These are phyloP conservation scores for Caretta caretta DNA, from an alignment of 2,113 vertebrate species.

Conservation along the genomic window DNA sequence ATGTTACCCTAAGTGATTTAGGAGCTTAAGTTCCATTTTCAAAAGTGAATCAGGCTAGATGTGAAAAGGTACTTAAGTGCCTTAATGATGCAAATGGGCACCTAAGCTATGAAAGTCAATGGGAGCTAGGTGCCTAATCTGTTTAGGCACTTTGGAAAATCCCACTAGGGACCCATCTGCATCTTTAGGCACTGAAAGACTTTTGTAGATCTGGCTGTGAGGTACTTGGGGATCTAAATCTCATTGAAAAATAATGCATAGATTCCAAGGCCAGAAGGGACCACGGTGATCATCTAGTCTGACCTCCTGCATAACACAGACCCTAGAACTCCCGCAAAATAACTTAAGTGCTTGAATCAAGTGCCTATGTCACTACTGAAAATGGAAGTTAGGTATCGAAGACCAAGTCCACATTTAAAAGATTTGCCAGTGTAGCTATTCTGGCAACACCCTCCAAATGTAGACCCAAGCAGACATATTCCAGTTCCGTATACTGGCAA, in stretches of 20 bases:
- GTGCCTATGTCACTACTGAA: not conserved
- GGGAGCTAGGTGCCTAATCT: not conserved
- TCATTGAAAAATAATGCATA: not conserved
- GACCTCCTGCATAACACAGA: not conserved
- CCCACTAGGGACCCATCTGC: not conserved
- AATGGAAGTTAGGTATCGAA: not conserved
- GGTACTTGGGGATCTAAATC: not conserved
- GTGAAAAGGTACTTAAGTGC: not conserved
- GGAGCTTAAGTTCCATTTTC: not conserved
- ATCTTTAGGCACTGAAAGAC: not conserved
- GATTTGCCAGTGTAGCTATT: not conserved
- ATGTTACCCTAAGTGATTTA: not conserved
- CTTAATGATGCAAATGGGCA: not conserved
- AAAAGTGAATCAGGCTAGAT: not conserved
- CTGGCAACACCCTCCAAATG: not conserved
- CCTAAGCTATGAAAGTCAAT: not conserved
- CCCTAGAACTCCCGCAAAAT: not conserved
- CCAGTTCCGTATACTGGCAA: not conserved
- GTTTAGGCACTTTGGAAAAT: not conserved
- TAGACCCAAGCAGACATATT: not conserved
- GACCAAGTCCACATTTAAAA: not conserved
- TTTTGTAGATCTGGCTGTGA: not conserved
- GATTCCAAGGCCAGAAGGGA: not conserved
- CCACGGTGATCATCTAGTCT: not conserved
- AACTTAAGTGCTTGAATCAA: not conserved